These are phyloP conservation scores for Pelochelys cantorii DNA, from an alignment of 2,797 vertebrate genomes.

Conservation along the genomic window DNA sequence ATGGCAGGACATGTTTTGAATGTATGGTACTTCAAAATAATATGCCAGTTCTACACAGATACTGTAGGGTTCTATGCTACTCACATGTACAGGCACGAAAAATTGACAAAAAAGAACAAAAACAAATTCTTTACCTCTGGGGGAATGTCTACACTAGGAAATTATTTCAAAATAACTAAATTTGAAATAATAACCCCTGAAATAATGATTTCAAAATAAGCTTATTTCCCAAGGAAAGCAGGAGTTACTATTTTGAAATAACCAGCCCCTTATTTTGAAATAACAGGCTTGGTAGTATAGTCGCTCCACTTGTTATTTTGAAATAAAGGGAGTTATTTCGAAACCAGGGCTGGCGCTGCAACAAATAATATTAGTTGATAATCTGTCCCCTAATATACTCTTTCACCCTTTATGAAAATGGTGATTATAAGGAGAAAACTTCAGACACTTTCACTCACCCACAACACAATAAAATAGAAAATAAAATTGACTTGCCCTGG, in stretches of 20 bases:
- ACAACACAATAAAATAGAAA: background rate
- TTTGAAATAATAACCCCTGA: no score
- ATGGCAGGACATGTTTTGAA: background rate
- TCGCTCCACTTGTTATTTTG: no score
- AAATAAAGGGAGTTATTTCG: no score
- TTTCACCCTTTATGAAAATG: background rate
- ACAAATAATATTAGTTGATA: background rate
- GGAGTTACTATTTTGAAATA: no score
- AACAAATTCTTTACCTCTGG: background rate
- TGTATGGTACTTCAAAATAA: background rate
- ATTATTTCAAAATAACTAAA: no score
- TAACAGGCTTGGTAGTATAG: no score
- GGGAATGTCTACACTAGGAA: no score
- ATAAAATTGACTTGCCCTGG: background rate
- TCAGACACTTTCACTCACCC: background rate
- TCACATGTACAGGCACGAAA: background rate
- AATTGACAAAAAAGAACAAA: background rate
- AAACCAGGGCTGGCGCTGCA: background rate
- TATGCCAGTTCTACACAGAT: background rate
- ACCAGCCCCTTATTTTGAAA: no score
- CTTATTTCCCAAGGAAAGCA: no score
- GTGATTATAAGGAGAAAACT: background rate
- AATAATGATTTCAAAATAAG: no score
- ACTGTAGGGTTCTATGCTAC: background rate
- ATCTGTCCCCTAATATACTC: background rate